These are phyloP conservation scores for Platanista minor DNA, from an alignment of 2,113 vertebrate genomes.

Conservation along the genomic window DNA sequence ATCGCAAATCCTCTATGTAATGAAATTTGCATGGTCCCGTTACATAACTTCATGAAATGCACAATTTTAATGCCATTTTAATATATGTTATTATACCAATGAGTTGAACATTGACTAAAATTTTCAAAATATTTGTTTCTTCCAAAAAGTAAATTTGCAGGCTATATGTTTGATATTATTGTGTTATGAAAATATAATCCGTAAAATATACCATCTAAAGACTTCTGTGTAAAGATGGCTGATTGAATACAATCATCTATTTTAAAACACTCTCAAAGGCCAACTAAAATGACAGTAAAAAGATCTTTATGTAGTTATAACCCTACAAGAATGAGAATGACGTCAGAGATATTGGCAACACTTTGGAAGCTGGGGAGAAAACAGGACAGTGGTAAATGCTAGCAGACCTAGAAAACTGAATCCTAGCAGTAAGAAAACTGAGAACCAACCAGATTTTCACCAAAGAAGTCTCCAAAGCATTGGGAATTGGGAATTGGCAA, in stretches of 20 bases:
- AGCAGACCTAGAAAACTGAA: background rate
- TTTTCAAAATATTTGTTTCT: conserved; percentile 22
- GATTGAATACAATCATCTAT: background rate
- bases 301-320: background rate
- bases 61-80: background rate
- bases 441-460: background rate
- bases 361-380: background rate
- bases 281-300: background rate
- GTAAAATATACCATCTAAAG: background rate
- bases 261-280: background rate
- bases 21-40: background rate
- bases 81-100: background rate
- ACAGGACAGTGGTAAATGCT: background rate
- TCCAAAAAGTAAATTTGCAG: background rate
- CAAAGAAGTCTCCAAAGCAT: background rate
- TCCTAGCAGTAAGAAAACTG: background rate
- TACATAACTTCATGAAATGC: background rate
- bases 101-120: background rate
- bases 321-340: background rate
- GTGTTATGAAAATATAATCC: background rate
- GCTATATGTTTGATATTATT: background rate
- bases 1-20: background rate
- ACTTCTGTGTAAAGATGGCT: background rate
- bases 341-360: background rate
- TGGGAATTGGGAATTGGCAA: background rate